phyloP scores from a whole-genome alignment of 2,113 vertebrate genomes.

The Tor tambroides region DNA sequence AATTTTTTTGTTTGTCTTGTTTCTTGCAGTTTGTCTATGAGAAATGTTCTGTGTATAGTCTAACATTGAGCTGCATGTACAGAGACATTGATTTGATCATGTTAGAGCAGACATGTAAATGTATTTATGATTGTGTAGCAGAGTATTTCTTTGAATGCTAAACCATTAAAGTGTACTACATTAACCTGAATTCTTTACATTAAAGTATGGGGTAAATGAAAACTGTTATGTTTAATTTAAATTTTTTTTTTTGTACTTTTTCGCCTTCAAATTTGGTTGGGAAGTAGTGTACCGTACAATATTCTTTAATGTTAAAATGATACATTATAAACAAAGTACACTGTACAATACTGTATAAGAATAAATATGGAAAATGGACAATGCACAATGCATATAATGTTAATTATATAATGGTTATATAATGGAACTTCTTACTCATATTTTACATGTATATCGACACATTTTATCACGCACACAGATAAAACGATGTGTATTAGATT shows the following conservation, averaged over 20 bases:
- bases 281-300: not conserved
- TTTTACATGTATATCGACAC: not conserved
- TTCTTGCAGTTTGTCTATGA: conserved; percentile 52
- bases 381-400: not conserved
- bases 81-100: conserved; percentile 64
- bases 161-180: conserved; percentile 73
- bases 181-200: conserved; percentile 70
- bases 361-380: not conserved
- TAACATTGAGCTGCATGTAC: conserved; percentile 64
- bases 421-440: not conserved
- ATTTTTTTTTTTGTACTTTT: not conserved
- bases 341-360: not conserved
- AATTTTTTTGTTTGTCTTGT: conserved; percentile 46
- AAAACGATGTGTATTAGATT: too few relatives aligned
- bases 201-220: conserved; percentile 67
- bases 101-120: conserved; percentile 61
- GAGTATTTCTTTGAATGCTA: conserved; percentile 63
- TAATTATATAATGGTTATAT: not conserved
- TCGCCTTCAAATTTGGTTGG: not conserved
- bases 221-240: not conserved
- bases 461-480: not conserved
- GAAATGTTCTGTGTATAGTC: conserved; percentile 60
- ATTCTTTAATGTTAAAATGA: not conserved
- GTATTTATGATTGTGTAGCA: conserved; percentile 68
- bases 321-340: not conserved